These are phyloP conservation scores for Lutjanus erythropterus DNA, from an alignment of 2,113 vertebrate genomes.

Conservation along the genomic window DNA sequence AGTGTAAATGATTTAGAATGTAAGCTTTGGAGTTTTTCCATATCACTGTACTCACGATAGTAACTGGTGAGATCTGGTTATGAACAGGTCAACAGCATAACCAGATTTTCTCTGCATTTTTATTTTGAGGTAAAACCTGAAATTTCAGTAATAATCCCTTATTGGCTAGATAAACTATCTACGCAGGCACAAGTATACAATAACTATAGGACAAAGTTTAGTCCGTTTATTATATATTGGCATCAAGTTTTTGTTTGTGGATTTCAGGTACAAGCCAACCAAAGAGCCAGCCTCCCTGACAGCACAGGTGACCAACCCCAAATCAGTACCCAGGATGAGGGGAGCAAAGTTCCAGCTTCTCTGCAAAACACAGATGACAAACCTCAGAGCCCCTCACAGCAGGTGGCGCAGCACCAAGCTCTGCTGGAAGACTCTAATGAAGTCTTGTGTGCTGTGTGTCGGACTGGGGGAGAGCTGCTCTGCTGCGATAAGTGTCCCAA, in stretches of 20 bases:
- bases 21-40: no score
- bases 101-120: background rate
- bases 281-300: constrained; percentile 70
- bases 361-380: constrained; percentile 30
- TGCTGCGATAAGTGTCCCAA: constrained; percentile 93
- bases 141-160: background rate
- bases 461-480: constrained; percentile 91
- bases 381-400: constrained; percentile 38
- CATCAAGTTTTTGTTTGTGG: background rate
- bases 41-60: background rate
- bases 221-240: background rate
- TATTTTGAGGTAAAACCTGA: background rate
- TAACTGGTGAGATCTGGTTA: background rate
- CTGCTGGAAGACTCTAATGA: constrained; percentile 82
- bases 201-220: background rate
- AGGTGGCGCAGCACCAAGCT: constrained; percentile 35
- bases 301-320: constrained; percentile 69
- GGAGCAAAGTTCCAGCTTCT: constrained; percentile 12
- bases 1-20: no score
- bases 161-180: background rate
- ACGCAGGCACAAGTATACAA: no score
- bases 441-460: constrained; percentile 93
- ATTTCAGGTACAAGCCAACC: constrained; percentile 53
- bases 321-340: constrained; percentile 1
- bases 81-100: no score